phyloP scores from a whole-genome alignment of 2,797 vertebrate genomes.

The Kryptolebias ocellatus region DNA sequence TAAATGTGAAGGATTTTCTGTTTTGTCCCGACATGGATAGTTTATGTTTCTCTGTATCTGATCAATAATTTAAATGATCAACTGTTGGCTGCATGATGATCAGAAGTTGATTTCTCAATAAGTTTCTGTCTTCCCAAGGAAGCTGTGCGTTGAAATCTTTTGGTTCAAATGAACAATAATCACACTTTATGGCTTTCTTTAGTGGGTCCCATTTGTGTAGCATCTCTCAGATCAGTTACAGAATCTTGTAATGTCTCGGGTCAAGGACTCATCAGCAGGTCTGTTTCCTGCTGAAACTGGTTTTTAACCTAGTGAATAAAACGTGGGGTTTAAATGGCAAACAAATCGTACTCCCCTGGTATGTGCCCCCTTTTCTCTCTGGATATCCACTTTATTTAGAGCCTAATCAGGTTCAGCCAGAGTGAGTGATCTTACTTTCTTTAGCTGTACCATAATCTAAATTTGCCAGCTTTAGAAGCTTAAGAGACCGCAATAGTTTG shows the following conservation, averaged over 20 bases:
- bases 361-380: slow-evolving; percentile 24
- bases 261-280: neutral
- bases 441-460: slow-evolving; percentile 20
- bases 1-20: too few relatives aligned
- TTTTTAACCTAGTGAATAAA: slow-evolving; percentile 19
- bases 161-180: neutral
- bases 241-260: neutral
- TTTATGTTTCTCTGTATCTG: too few relatives aligned
- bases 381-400: slow-evolving; percentile 43
- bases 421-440: slow-evolving; percentile 35
- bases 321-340: slow-evolving; percentile 12
- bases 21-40: too few relatives aligned
- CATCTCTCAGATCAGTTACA: neutral
- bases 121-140: neutral
- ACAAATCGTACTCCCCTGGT: slow-evolving; percentile 7
- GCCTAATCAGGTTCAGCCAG: slow-evolving; percentile 45
- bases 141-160: neutral
- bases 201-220: neutral
- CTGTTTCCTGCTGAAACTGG: neutral
- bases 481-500: slow-evolving; percentile 14
- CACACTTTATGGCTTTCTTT: neutral
- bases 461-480: slow-evolving; percentile 31
- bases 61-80: too few relatives aligned
- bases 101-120: too few relatives aligned
- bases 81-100: too few relatives aligned